Evolutionary conservation across 2,797 vertebrate genomes (phyloP), one percentile per base, ranked within the genome.

Genomic region (Aselliscus stoliczkanus): DNA sequence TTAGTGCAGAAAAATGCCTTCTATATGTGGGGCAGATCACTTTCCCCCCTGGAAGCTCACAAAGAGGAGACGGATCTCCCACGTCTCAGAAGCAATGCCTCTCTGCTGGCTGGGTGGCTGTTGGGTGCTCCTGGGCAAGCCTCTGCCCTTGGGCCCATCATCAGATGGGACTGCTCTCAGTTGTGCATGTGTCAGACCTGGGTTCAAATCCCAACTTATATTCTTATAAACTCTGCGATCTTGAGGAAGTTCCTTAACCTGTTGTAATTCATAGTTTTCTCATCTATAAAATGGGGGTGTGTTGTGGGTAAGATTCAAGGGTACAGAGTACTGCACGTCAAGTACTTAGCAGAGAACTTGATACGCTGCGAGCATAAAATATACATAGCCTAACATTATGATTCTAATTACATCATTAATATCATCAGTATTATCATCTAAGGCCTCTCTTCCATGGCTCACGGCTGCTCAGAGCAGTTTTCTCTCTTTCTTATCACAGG

Each of bases 1-100:
- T 90, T 82, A 88, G 52, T 58, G 56, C 7, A 94, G 39, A 84
- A 92, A 96, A 97, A 65, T 25, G 47, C 39, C 60, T 95, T 94
- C 90, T 84, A 77, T 92, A 91, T 37, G 27, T 29, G n/a, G 73
- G 56, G 70, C 8, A 54, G 50, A 77, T 93, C 56, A 70, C 62
- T 86, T 92, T 92, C 56, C 52, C 64, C 95, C 37, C 15, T 42
- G 64, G 87, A 90, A 94, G 37, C 87, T 73, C 75, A 82, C 94
- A 79, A 90, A 72, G 11, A 79, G 84, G 67, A 88, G 62, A 50
- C 29, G 69, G 86, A 34, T 75, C 50, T 92, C 90, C 75, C 6
- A 17, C 9, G 81, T 79, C 18, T 27, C 29, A 27, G 50, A 37
- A 29, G 44, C 5, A 2, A 14, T 7, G 17, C n/a, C 23, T 37